Percentiles rank a stretch among this genome's conserved stretches.
Evolutionary conservation across 2,888 invertebrate species (phyloP).

Genomic region (Tenthredo distinguenda): DNA sequence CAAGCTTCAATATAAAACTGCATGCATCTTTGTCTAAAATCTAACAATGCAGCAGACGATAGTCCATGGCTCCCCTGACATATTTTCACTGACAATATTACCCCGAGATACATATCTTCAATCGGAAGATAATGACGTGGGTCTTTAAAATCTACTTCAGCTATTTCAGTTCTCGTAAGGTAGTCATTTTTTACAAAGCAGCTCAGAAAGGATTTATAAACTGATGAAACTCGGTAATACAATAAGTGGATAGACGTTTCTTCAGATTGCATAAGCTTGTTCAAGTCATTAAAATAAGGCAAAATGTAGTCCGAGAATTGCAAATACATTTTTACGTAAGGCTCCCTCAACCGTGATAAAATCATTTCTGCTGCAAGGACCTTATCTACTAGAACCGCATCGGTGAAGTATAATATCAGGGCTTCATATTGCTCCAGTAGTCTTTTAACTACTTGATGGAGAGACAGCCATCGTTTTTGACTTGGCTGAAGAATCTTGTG

Average conservation of each 20-base stretch:
- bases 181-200: slow-evolving; percentile 30
- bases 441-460: slow-evolving; percentile 62
- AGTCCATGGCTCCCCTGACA: too few relatives aligned
- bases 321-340: slow-evolving; percentile 59
- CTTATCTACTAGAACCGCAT: not conserved
- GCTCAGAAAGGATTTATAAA: not conserved
- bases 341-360: slow-evolving; percentile 57
- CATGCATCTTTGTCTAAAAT: too few relatives aligned
- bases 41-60: too few relatives aligned
- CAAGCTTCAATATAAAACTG: too few relatives aligned
- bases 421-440: slow-evolving; percentile 68
- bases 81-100: too few relatives aligned
- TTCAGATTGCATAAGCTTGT: slow-evolving; percentile 53
- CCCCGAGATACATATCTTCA: too few relatives aligned
- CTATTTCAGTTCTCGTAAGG: not conserved
- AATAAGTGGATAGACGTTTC: not conserved
- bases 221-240: not conserved
- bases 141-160: too few relatives aligned
- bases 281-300: slow-evolving; percentile 58
- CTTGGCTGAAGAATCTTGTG: slow-evolving; percentile 64
- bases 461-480: slow-evolving; percentile 68
- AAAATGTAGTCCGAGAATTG: slow-evolving; percentile 58
- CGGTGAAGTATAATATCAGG: slow-evolving; percentile 61
- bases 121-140: too few relatives aligned
- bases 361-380: not conserved